phyloP scores from a whole-genome alignment of 2,113 vertebrate species.

The Apteryx owenii region DNA sequence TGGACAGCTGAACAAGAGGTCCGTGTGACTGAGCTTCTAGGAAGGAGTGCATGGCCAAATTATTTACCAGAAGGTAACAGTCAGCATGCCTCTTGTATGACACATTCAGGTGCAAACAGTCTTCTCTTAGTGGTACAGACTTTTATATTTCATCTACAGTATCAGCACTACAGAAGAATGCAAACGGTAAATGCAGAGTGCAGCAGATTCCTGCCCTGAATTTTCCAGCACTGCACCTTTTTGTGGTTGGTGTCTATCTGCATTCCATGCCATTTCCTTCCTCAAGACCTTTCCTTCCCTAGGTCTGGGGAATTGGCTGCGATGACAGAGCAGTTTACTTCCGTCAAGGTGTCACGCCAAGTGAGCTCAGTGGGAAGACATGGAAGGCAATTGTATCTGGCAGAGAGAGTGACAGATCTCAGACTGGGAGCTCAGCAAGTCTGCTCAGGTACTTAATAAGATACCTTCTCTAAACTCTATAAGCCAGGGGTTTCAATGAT shows the following conservation, averaged over 20 bases:
- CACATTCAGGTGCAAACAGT: not conserved
- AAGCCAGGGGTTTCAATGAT: not conserved
- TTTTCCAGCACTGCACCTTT: not conserved
- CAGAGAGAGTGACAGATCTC: slow-evolving; percentile 87
- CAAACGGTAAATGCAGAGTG: not conserved
- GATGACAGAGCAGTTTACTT: slow-evolving; percentile 90
- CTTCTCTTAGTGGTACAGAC: not conserved
- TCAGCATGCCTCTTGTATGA: not conserved
- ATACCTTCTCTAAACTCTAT: not conserved
- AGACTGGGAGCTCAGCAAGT: slow-evolving; percentile 87
- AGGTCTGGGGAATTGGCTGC: slow-evolving; percentile 91
- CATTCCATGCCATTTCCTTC: not conserved
- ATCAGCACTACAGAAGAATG: not conserved
- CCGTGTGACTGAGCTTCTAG: not conserved
- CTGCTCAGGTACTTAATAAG: slow-evolving; percentile 84
- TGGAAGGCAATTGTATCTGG: slow-evolving; percentile 87
- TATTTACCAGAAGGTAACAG: not conserved
- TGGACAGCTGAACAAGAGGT: not conserved
- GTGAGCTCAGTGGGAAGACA: slow-evolving; percentile 93
- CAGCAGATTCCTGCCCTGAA: not conserved
- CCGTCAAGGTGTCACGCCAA: slow-evolving; percentile 91
- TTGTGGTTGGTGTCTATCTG: not conserved
- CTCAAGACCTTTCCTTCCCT: not conserved
- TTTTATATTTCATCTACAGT: not conserved
- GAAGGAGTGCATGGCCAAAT: not conserved